Evolutionary conservation across 2,113 vertebrate genomes (phyloP).

Genomic region (Ceratotherium simum): DNA sequence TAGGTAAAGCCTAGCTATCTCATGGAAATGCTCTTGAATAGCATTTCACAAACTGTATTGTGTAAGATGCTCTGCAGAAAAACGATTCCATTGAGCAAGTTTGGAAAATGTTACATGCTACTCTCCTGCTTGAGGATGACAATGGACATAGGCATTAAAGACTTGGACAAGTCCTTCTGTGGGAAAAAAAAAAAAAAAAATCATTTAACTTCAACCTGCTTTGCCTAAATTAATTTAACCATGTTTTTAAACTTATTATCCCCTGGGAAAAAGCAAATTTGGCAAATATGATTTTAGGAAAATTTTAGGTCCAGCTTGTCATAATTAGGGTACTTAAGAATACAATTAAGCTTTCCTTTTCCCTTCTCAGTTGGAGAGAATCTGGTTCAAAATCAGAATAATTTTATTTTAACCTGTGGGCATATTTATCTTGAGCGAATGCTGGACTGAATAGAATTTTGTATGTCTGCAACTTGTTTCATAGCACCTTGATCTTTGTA

Average conservation of each 20-base stretch:
- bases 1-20: neutral
- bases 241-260: neutral
- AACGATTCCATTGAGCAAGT: neutral
- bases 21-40: neutral
- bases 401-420: neutral
- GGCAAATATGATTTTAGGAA: neutral
- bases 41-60: neutral
- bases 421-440: neutral
- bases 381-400: slow-evolving; percentile 21
- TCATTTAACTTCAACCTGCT: neutral
- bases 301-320: neutral
- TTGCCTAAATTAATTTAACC: neutral
- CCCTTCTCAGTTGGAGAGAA: neutral
- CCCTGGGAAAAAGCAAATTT: neutral
- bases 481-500: neutral
- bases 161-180: neutral
- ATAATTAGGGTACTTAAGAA: neutral
- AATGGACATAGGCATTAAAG: neutral
- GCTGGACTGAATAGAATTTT: neutral
- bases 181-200: neutral
- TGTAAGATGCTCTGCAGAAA: neutral
- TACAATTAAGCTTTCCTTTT: neutral
- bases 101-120: neutral
- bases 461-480: neutral
- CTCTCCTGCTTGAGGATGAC: neutral